phyloP scores from a whole-genome alignment of 2,797 vertebrate species.

The Tragopan temminckii region DNA sequence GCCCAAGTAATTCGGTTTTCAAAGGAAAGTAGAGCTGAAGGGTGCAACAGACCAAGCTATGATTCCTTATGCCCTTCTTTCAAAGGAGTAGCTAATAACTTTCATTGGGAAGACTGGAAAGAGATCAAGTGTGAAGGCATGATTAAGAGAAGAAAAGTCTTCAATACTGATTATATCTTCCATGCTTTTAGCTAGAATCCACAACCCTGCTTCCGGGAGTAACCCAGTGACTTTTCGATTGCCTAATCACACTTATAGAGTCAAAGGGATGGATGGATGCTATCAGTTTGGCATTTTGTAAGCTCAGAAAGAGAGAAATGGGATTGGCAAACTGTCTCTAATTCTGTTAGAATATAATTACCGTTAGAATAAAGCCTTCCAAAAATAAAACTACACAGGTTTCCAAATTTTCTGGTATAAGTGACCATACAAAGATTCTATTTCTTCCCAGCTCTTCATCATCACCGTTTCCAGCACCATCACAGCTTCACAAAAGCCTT shows the following conservation, averaged over 20 bases:
- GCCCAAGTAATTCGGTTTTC: slow-evolving; percentile 8
- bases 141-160: slow-evolving; percentile 39
- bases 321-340: neutral
- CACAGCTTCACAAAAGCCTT: neutral
- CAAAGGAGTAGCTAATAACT: slow-evolving; percentile 36
- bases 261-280: neutral
- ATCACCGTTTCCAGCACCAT: neutral
- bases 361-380: neutral
- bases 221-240: neutral
- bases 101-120: slow-evolving; percentile 48
- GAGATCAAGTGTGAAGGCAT: slow-evolving; percentile 1
- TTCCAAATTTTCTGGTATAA: neutral
- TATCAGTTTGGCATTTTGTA: neutral
- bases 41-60: neutral
- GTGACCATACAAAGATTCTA: fast-evolving
- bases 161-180: slow-evolving; percentile 8
- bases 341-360: neutral
- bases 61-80: slow-evolving; percentile 10
- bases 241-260: neutral
- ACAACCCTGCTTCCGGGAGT: neutral
- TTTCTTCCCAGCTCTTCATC: neutral
- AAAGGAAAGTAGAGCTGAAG: slow-evolving; percentile 26
- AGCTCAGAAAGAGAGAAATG: neutral
- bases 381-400: neutral
- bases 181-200: neutral